Conservation (phyloP, 1,140 invertebrate genomes). For the Brachionus rubens region DNA sequence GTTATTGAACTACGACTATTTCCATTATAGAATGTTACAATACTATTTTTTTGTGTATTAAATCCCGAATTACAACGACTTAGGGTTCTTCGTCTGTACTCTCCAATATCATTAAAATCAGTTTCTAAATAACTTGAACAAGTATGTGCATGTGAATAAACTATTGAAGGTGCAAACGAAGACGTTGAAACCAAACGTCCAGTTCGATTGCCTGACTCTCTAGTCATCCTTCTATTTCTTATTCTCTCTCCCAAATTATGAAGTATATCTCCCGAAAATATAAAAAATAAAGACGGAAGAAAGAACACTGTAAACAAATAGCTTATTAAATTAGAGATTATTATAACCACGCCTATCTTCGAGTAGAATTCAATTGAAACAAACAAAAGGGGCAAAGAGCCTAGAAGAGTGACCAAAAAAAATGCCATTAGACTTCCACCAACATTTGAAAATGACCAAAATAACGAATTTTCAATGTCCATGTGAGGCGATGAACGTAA, state of each 20-base stretch:
- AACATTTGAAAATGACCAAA: slow-evolving; percentile 24
- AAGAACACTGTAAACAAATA: slow-evolving; percentile 6
- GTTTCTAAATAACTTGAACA: background rate
- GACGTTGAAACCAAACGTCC: background rate
- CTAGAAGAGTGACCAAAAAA: background rate
- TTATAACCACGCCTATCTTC: background rate
- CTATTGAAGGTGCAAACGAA: slow-evolving; percentile 30
- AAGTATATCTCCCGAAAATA: background rate
- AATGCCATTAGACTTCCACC: background rate
- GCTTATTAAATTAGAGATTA: background rate
- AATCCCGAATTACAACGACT: background rate
- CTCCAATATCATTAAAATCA: slow-evolving; percentile 17
- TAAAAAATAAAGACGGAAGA: background rate
- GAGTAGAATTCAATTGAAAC: background rate
- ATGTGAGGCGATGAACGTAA: background rate
- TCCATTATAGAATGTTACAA: background rate
- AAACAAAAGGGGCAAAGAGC: background rate
- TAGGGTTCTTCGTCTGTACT: slow-evolving; percentile 34
- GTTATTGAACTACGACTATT: background rate
- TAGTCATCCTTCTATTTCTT: background rate
- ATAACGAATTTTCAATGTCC: background rate
- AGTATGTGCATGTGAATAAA: slow-evolving; percentile 36
- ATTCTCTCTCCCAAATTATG: background rate
- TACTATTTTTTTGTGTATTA: slow-evolving; percentile 10
- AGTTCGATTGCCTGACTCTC: background rate